phyloP scores from a whole-genome alignment of 2,797 vertebrate species.

The Xyrichtys novacula region DNA sequence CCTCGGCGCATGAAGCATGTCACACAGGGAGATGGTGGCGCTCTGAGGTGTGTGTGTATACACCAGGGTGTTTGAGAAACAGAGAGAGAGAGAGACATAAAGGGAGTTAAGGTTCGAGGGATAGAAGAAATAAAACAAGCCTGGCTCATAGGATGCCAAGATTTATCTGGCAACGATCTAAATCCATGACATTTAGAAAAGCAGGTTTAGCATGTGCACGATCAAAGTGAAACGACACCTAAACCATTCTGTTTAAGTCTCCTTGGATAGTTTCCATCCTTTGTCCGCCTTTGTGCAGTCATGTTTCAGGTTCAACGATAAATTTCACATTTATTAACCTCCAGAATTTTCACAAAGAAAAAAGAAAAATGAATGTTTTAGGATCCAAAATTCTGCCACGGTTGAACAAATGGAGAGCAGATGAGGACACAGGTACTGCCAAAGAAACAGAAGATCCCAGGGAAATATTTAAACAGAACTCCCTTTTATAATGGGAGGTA shows the following conservation, averaged over 20 bases:
- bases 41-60: conserved; percentile 47
- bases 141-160: background rate
- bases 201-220: conserved; percentile 1
- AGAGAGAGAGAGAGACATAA: conserved; percentile 40
- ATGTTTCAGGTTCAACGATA: conserved; percentile 32
- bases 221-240: conserved; percentile 4
- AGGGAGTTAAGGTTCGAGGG: conserved; percentile 36
- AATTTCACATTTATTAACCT: conserved; percentile 46
- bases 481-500: conserved; percentile 12
- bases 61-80: conserved; percentile 42
- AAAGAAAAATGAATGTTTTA: conserved; percentile 36
- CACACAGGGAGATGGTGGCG: conserved; percentile 56
- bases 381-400: conserved; percentile 32
- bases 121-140: conserved; percentile 27
- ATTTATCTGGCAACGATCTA: conserved; percentile 11
- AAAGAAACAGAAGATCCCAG: conserved; percentile 65
- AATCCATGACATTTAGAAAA: conserved; percentile 15
- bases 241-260: background rate
- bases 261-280: background rate
- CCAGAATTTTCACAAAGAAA: conserved; percentile 32
- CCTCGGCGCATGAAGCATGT: conserved; percentile 72
- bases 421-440: conserved; percentile 61
- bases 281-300: conserved; percentile 20
- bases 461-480: conserved; percentile 47
- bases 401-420: conserved; percentile 62